Evolutionary conservation across 2,113 vertebrate genomes (phyloP), one percentile per base, ranked within the genome.

Genomic region (Cyprinodon tularosa): DNA sequence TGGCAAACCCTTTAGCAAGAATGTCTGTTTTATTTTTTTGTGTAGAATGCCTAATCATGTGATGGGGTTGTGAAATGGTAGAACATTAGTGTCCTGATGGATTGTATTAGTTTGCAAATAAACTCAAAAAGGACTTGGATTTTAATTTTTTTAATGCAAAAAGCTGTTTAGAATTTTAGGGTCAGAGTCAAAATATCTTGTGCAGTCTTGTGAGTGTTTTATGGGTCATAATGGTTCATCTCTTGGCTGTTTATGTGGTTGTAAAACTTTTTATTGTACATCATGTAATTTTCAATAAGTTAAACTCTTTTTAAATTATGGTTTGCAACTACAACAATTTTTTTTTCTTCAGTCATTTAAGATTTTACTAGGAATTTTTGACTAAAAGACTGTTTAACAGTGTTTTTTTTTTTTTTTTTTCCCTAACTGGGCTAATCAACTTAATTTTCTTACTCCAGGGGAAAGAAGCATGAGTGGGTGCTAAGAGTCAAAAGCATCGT

Each of bases 401-500:
- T 29, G 29, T 29, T 29, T 29, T 29, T 3, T 10, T 6, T 53
- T 39, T 40, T 0, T 61, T 9, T n/a, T 60, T 36, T 15, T 10
- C 17, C 20, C 4, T 20, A 20, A 20, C 11, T 14, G 4, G 15
- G 53, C n/a, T n/a, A 29, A 61, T 7, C 47, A 3, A 42, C 22
- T 77, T 71, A 53, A 74, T 75, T 79, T 86, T 80, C 72, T 20
- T 72, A 15, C 44, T 80, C 9, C 77, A 94, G 93, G 71, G 42
- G 6, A 71, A 67, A 57, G 65, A 86, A 91, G 90, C 74, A 93
- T 94, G 91, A 78, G 84, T 75, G 80, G 75, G 83, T 94, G 83
- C 82, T 94, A 71, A 79, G 72, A 77, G 78, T 81, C 78, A n/a
- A 86, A 85, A 78, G 85, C 67, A 65, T 42, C 37, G 39, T 63